These are phyloP conservation scores for Philopotamus ludificatus DNA, from an alignment of 1,140 invertebrate species.

Conservation along the genomic window DNA sequence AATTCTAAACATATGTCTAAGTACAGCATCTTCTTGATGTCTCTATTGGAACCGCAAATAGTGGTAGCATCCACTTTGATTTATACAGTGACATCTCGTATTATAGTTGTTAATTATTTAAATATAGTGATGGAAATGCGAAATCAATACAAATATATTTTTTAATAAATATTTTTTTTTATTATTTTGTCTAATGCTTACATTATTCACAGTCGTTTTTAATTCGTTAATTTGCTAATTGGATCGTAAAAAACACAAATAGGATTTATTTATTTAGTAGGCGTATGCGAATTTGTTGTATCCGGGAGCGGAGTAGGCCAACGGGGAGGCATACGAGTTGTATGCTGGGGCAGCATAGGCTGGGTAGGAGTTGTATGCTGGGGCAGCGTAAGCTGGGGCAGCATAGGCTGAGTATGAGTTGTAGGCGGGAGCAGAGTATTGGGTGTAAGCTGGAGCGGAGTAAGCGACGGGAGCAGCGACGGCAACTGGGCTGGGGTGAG, in stretches of 20 bases:
- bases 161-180: neutral
- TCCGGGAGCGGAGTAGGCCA: constrained; percentile 1
- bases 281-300: constrained; percentile 30
- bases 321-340: constrained; percentile 7
- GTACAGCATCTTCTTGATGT: neutral
- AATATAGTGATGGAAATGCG: neutral
- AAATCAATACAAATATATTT: neutral
- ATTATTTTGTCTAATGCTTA: constrained; percentile 4
- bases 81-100: neutral
- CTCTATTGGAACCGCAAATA: neutral
- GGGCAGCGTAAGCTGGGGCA: constrained; percentile 15
- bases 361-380: constrained; percentile 32
- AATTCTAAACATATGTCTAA: neutral
- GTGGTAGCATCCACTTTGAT: neutral
- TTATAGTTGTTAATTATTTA: no score
- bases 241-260: neutral
- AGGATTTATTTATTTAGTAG: constrained; percentile 19
- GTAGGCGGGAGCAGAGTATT: constrained; percentile 10
- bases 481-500: constrained; percentile 30
- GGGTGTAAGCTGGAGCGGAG: constrained; percentile 7
- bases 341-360: constrained; percentile 31
- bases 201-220: constrained; percentile 14
- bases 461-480: constrained; percentile 10
- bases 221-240: neutral
- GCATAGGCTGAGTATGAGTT: neutral